Base-by-base conservation (phyloP, 2,113 vertebrate genomes). In the Lucifuga dentata region DNA sequence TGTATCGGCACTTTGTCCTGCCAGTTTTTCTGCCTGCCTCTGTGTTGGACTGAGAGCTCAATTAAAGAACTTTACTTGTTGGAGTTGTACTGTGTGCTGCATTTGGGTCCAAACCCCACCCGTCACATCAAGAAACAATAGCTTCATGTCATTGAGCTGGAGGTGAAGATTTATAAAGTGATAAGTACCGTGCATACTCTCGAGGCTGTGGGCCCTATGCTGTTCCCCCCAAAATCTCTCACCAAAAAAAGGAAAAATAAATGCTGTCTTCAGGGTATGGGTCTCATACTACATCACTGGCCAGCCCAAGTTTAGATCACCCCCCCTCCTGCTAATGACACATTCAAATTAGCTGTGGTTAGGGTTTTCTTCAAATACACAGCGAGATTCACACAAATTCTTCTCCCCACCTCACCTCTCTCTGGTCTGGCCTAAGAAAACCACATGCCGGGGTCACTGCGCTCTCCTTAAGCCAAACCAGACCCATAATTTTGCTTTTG, bases 401-500 rank as follows among this genome's bases (percentile, higher is more conserved):
- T 84, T 89, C 89, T 93, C 82, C 85, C 89, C 82, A 86, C 85
- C 87, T 92, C 88, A 91, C 90, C 88, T 91, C 85, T 90, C 85
- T 80, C 84, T 87, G 83, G 84, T 92, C 86, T 84, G 87, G 87
- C 77, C 85, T 78, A 76, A 68, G 76, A 74, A 86, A 92, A 92
- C 91, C 90, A 68, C 92, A 93, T 64, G 81, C 88, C 89, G 89
- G 92, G 92, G 92, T 92, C 92, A 93, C 72, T 89, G 84, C 29
- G 85, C 86, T 86, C 72, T 87, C 74, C 75, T 64, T 78, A 75
- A 73, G 91, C 89, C 90, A 92, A 92, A 91, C 92, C 93, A 94
- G 92, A 93, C 88, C 90, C 90, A 92, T 92, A 92, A 93, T 92
- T 94, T 91, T 91, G 90, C 92, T 92, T 94, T 94, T 93, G 92